Conservation (phyloP, 2,797 vertebrate species). For the Enteromius viviparus region DNA sequence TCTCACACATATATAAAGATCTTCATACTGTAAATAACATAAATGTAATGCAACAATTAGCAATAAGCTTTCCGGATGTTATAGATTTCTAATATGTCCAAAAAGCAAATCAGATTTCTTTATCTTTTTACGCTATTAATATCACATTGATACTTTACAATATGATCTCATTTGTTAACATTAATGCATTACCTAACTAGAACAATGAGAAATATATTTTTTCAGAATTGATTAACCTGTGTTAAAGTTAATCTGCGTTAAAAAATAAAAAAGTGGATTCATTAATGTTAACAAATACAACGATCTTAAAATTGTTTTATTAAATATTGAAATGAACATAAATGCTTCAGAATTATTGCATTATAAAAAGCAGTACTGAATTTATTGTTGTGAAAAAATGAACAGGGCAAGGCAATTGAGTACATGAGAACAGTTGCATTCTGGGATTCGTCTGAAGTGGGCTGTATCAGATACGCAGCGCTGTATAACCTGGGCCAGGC, state of each 20-base stretch:
- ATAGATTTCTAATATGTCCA: neutral
- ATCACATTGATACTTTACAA: neutral
- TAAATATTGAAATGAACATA: neutral
- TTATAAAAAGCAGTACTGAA: neutral
- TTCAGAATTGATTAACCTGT: neutral
- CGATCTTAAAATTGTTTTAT: neutral
- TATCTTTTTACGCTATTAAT: neutral
- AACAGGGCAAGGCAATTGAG: slow-evolving; percentile 77
- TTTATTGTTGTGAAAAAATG: neutral
- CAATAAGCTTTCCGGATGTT: neutral
- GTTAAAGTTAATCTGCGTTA: neutral
- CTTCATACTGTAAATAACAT: neutral
- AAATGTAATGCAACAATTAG: neutral
- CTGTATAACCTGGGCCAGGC: slow-evolving; percentile 82
- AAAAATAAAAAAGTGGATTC: neutral
- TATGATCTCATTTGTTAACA: neutral
- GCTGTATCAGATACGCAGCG: slow-evolving; percentile 75
- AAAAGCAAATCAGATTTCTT: neutral
- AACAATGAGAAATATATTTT: neutral
- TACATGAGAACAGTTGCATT: slow-evolving; percentile 78
- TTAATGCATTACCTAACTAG: neutral
- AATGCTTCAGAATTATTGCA: too few relatives aligned
- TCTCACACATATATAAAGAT: neutral
- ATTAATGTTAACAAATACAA: neutral
- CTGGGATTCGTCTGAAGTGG: slow-evolving; percentile 68